phyloP scores from a whole-genome alignment of 1,140 invertebrate genomes.

The Drosophila pandora region DNA sequence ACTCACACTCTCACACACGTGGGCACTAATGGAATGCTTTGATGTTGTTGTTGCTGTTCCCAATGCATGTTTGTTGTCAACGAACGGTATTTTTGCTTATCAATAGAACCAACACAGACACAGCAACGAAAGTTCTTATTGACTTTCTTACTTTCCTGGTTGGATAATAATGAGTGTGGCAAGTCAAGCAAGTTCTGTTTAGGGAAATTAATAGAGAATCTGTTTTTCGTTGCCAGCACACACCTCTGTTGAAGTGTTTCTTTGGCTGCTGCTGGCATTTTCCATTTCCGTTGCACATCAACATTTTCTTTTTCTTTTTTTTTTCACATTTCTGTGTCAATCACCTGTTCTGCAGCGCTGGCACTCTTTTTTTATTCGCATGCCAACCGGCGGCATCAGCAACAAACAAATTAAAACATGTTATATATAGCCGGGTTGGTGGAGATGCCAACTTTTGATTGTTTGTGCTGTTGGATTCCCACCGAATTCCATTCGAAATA shows the following conservation, averaged over 20 bases:
- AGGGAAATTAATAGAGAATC: conserved; percentile 25
- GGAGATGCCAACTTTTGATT: conserved; percentile 39
- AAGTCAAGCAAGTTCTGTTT: conserved; percentile 16
- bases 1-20: conserved; percentile 24
- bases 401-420: conserved; percentile 49
- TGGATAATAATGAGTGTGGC: conserved; percentile 23
- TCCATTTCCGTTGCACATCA: conserved; percentile 53
- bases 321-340: conserved; percentile 66
- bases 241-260: conserved; percentile 2
- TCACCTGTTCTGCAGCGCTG: conserved; percentile 71
- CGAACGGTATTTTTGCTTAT: conserved; percentile 64
- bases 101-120: conserved; percentile 42
- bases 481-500: conserved; percentile 28
- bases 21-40: conserved; percentile 50
- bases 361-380: conserved; percentile 42
- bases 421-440: conserved; percentile 28
- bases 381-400: conserved; percentile 33
- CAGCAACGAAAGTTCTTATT: conserved; percentile 27
- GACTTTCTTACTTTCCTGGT: conserved; percentile 10
- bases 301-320: conserved; percentile 2
- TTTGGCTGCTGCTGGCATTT: conserved; percentile 40
- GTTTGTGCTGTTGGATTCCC: conserved; percentile 16
- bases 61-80: conserved; percentile 74
- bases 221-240: conserved; percentile 15
- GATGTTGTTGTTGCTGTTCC: conserved; percentile 52